A percentile compares a stretch with the other conserved stretches of the same genome.
phyloP scores from a whole-genome alignment of 2,888 invertebrate genomes.

The Deroplatys truncata region DNA sequence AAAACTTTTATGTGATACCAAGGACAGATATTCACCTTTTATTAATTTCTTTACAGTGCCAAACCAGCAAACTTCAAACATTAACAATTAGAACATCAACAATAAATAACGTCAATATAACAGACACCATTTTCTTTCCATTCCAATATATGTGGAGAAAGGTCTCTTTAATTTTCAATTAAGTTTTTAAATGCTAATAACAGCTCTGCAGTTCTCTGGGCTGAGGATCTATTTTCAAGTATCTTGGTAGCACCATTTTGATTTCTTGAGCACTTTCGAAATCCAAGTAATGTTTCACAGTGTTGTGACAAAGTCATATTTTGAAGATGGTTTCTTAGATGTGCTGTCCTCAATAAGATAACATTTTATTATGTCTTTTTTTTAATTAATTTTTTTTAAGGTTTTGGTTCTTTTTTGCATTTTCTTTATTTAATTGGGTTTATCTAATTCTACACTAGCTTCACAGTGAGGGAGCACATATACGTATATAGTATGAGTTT shows the following conservation, averaged over 20 bases:
- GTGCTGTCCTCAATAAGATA: neutral
- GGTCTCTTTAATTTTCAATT: neutral
- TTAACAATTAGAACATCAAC: conserved; percentile 22
- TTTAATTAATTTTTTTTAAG: neutral
- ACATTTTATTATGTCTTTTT: neutral
- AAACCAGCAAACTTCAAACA: conserved; percentile 3
- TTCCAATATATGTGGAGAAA: neutral
- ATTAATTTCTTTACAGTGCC: neutral
- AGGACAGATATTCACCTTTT: neutral
- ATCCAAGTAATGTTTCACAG: conserved; percentile 21
- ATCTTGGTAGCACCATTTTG: conserved; percentile 32
- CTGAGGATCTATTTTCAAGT: neutral
- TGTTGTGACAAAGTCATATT: neutral
- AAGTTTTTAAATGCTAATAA: neutral
- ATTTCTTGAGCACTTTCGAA: conserved; percentile 33
- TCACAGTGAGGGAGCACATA: neutral
- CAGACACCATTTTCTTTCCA: neutral
- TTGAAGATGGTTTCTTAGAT: neutral
- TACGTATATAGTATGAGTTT: neutral
- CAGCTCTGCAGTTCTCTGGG: neutral
- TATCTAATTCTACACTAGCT: neutral
- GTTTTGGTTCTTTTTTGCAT: neutral
- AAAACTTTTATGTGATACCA: neutral
- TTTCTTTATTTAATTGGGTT: neutral
- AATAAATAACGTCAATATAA: conserved; percentile 18